These are phyloP conservation scores for Chaetorhynchus papuensis DNA, from an alignment of 2,113 vertebrate species.

Conservation along the genomic window DNA sequence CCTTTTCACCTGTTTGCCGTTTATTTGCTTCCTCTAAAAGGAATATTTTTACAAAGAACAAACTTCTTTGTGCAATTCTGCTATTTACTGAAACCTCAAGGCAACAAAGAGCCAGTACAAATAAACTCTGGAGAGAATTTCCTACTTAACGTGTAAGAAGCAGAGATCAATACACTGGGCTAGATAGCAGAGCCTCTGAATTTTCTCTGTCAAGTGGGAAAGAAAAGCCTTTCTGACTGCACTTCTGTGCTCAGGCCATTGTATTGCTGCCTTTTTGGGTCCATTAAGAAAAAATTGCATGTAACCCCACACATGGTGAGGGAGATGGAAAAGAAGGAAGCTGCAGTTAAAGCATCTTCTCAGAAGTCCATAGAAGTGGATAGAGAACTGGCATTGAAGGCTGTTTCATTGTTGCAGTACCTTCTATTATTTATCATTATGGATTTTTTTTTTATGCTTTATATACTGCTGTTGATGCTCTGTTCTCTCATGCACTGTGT, in stretches of 20 bases:
- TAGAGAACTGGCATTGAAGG: neutral
- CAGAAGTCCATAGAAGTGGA: neutral
- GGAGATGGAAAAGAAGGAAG: neutral
- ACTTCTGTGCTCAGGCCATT: neutral
- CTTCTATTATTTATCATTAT: neutral
- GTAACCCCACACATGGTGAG: rapidly evolving
- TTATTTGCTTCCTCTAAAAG: neutral
- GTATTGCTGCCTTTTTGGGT: neutral
- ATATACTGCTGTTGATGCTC: neutral
- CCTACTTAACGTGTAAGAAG: neutral
- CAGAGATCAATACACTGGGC: neutral
- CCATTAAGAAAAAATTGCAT: neutral
- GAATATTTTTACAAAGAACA: neutral
- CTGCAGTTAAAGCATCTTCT: neutral
- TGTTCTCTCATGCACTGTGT: neutral
- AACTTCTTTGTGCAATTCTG: neutral
- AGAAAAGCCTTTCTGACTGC: neutral
- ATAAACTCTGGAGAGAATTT: neutral
- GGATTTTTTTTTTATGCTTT: neutral
- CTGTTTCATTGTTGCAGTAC: neutral
- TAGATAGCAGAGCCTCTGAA: neutral
- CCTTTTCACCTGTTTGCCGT: neutral
- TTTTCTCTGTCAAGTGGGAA: neutral
- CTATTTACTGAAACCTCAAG: neutral
- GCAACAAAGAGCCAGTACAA: neutral